phyloP scores from a whole-genome alignment of 2,113 vertebrate species.

The Rhadina sibilatrix region DNA sequence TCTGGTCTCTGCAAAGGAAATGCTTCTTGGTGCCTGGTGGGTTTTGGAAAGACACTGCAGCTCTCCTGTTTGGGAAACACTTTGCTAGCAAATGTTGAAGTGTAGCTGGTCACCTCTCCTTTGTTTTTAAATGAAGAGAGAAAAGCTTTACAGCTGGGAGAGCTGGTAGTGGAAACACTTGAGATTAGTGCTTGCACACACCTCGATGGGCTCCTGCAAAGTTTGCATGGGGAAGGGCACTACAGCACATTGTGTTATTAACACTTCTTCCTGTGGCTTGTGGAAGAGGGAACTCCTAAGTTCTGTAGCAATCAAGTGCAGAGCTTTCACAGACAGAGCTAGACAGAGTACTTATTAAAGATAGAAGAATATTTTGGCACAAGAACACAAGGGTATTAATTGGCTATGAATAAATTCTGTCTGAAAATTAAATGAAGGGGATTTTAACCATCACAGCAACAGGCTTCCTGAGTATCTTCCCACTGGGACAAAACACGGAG shows the following conservation, averaged over 20 bases:
- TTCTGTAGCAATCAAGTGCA: neutral
- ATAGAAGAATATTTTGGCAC: neutral
- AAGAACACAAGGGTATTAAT: neutral
- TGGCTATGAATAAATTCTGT: neutral
- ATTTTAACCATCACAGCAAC: neutral
- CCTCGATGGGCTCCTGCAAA: neutral
- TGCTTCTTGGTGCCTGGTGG: neutral
- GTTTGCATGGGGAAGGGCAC: neutral
- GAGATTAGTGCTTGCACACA: neutral
- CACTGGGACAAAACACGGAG: neutral
- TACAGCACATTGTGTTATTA: neutral
- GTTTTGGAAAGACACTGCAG: neutral
- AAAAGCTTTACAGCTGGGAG: neutral
- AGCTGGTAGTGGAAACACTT: neutral
- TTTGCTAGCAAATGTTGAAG: neutral
- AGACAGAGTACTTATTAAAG: neutral
- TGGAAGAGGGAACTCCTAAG: neutral
- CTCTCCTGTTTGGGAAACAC: neutral
- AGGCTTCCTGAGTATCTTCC: neutral
- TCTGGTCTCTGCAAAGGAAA: neutral
- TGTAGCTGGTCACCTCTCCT: neutral
- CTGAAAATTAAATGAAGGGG: neutral
- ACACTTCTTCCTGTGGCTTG: neutral
- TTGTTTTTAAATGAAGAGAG: neutral
- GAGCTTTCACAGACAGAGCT: neutral